A percentile compares a stretch with the other conserved stretches of the same genome.
These are phyloP conservation scores for Plagiodera versicolora DNA, from an alignment of 2,888 invertebrate genomes.

Conservation along the genomic window DNA sequence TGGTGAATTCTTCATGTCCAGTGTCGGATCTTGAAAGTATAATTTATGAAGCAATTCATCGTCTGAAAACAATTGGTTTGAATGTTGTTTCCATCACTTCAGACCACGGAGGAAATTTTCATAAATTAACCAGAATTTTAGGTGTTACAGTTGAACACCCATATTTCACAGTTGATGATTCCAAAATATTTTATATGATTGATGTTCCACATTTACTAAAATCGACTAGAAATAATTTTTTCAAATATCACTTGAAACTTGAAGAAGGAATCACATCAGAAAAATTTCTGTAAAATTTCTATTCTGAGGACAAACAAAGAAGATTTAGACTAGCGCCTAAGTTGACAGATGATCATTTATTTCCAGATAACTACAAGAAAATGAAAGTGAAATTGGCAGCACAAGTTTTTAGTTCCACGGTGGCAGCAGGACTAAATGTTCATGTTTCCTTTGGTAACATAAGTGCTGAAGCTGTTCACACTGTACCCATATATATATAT, in stretches of 20 bases:
- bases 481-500: too few relatives aligned
- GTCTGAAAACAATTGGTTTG: too few relatives aligned
- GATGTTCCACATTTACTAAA: conserved; percentile 13
- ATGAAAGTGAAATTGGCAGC: conserved; percentile 8
- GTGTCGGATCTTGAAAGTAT: conserved; percentile 5
- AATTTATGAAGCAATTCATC: too few relatives aligned
- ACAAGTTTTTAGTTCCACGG: conserved; percentile 11
- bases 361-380: background rate
- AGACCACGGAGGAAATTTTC: conserved; percentile 14
- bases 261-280: background rate
- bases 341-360: conserved; percentile 7
- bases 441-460: conserved; percentile 3
- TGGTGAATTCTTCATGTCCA: conserved; percentile 10
- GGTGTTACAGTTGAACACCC: background rate
- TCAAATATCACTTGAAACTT: conserved; percentile 6
- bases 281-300: conserved; percentile 10
- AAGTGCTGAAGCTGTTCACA: conserved; percentile 30
- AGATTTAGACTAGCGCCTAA: conserved; percentile 10
- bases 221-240: conserved; percentile 12
- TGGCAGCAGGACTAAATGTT: background rate
- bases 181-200: conserved; percentile 9
- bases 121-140: conserved; percentile 5
- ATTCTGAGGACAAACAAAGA: conserved; percentile 10
- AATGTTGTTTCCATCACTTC: conserved; percentile 12
- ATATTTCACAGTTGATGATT: background rate